A percentile compares a stretch with the other conserved stretches of the same genome.
phyloP scores from a whole-genome alignment of 35 echinoderm and acorn worm species.

The Apostichopus japonicus region DNA sequence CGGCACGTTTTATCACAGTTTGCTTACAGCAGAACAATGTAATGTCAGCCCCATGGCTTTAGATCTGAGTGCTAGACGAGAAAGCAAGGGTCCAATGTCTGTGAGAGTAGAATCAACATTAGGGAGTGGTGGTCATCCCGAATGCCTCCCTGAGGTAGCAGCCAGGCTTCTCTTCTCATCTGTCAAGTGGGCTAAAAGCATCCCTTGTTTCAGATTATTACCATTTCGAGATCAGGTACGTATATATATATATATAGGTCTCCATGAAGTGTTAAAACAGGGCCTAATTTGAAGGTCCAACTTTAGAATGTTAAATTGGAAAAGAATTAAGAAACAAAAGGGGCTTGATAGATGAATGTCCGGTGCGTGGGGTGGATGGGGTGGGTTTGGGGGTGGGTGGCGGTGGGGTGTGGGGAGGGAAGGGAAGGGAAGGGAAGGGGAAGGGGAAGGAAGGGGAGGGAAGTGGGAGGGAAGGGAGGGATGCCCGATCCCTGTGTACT shows the following conservation, averaged over 20 bases:
- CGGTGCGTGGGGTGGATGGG: too few relatives aligned
- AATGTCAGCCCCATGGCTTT: constrained; percentile 90
- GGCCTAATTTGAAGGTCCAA: too few relatives aligned
- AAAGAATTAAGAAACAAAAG: too few relatives aligned
- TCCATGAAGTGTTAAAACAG: not conserved
- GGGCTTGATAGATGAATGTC: too few relatives aligned
- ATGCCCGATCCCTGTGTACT: too few relatives aligned
- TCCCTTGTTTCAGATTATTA: constrained; percentile 89
- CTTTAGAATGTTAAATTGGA: too few relatives aligned
- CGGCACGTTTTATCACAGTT: constrained; percentile 98
- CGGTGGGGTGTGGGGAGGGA: too few relatives aligned
- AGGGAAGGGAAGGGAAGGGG: too few relatives aligned
- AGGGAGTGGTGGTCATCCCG: constrained; percentile 24
- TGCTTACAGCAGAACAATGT: constrained; percentile 93
- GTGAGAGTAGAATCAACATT: constrained; percentile 15
- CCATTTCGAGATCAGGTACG: constrained; percentile 95
- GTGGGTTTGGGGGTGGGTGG: too few relatives aligned
- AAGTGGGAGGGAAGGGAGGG: too few relatives aligned
- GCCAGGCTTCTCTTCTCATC: constrained; percentile 90
- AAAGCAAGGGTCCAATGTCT: not conserved
- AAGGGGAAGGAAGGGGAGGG: too few relatives aligned
- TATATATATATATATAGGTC: not conserved
- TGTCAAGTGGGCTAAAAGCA: constrained; percentile 98
- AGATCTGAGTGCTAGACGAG: constrained; percentile 58
- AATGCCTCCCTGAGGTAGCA: constrained; percentile 83